Evolutionary conservation across 2,113 vertebrate genomes (phyloP).

Genomic region (Progne subis): DNA sequence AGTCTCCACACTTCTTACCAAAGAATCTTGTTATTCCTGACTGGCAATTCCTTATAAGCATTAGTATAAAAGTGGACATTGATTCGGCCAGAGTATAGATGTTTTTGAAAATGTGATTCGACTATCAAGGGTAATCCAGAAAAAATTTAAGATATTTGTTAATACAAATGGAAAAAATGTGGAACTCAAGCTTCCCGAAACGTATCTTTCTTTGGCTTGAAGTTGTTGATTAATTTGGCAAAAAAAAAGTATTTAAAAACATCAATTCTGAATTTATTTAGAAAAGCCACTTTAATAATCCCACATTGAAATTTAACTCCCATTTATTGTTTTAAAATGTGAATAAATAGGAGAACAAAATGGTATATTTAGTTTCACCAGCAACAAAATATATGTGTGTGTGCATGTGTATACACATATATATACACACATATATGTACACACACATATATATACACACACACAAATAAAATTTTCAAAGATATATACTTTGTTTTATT

Average conservation of each 20-base stretch:
- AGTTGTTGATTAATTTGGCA: background rate
- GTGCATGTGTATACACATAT: fast-evolving
- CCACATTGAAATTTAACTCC: background rate
- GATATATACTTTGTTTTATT: background rate
- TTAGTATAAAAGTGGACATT: background rate
- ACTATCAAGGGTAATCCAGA: background rate
- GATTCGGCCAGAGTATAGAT: background rate
- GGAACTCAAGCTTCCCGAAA: background rate
- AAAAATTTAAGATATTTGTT: background rate
- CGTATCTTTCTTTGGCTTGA: background rate
- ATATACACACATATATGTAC: background rate
- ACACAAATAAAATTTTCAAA: background rate
- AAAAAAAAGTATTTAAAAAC: background rate
- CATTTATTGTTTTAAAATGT: background rate
- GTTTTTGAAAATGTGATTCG: background rate
- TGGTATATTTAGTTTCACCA: background rate
- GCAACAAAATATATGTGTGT: background rate
- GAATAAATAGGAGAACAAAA: background rate
- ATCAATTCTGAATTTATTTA: background rate
- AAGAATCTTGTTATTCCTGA: background rate
- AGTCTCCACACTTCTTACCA: background rate
- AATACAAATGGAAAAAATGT: background rate
- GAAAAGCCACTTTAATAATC: background rate
- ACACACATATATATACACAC: background rate
- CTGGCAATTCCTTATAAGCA: background rate